Base-by-base conservation (phyloP, 2,797 vertebrate genomes). In the Cheracebus regulus region DNA sequence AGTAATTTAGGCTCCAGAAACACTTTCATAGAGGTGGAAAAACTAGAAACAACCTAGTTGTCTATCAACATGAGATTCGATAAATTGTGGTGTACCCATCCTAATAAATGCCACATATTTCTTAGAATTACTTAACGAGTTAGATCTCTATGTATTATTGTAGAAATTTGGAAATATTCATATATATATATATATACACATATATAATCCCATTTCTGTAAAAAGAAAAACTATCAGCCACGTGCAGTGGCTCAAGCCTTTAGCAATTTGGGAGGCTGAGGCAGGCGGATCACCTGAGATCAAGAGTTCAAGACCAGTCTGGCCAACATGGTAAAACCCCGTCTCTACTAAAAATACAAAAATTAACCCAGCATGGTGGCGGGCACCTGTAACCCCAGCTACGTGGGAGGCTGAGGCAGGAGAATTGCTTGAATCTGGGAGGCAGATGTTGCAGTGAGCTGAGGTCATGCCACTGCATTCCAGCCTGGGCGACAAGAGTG, bases 1-100 rank as follows among this genome's bases (percentile, higher is more conserved):
- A 13, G 52, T 55, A 72, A 33, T 26, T 72, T 5, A 75, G 52
- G 28, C 79, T 72, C 0, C 2, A 61, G 90, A 58, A 48, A 33
- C 19, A 15, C 5, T 48, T n/a, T 24, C 7, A 1, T 2, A 5
- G 5, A 36, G 3, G 67, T n/a, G n/a, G 36, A 39, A 70, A 46
- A 52, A 58, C 1, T 10, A 4, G 57, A 64, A 50, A 30, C 22
- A 22, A 19, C 14, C 6, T 11, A 24, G 17, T 15, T 28, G 58
- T 44, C 22, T 17, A 30, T 22, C 30, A 12, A 0, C 4, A 4
- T 1, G 19, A 26, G 36, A 30, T 15, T 1, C 3, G 46, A 19
- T 15, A 26, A 19, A 41, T 7, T 3, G 15, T 4, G 15, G n/a
- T 3, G 2, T 28, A 14, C 20, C 44, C 2, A 8, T 15, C 5